Base-by-base conservation (phyloP, 2,113 vertebrate genomes). In the Columbina picui region DNA sequence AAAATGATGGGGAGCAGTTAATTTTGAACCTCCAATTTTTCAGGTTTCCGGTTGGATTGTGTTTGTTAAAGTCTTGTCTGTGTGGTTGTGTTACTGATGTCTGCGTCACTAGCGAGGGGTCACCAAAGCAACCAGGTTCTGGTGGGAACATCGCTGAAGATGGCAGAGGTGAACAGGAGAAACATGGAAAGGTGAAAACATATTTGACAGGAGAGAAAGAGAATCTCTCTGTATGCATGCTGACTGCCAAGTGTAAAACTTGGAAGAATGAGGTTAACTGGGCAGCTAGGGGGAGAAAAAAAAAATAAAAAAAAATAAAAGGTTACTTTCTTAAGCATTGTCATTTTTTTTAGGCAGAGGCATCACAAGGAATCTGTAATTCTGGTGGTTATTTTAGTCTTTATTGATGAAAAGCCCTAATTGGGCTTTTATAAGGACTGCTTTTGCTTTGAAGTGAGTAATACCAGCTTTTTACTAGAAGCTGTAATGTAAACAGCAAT, bases 401-500 rank as follows among this genome's bases (percentile, higher is more conserved):
- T 78, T 70, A 29, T 32, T 75, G 30, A 57, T 84, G 27, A 60
- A 64, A 84, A 94, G 10, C 53, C 21, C 56, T 56, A 70, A 29
- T 21, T 57, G 23, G 60, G 17, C 17, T 94, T 94, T 96, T 81
- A 13, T 59, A 82, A 90, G n/a, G 39, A 61, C n/a, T 81, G 41
- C 17, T 87, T 82, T 61, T 84, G 30, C 69, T 92, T 71, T 45
- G 43, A 74, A 39, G n/a, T 76, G 49, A 84, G 67, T 60, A 38
- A 10, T 39, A 89, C 45, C 36, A 79, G 43, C 36, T 84, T 56
- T 76, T 53, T 60, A 79, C 32, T 43, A 68, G n/a, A 68, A 87
- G 27, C 53, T 61, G 45, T 21, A 92, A 41, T 41, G 41, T 61
- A 91, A 92, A 43, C 12, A 89, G 43, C 49, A 67, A 64, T 84